A percentile compares a stretch with the other conserved stretches of the same genome.
These are phyloP conservation scores for Dolichallabes microphthalmus DNA, from an alignment of 2,113 vertebrate genomes.

Conservation along the genomic window DNA sequence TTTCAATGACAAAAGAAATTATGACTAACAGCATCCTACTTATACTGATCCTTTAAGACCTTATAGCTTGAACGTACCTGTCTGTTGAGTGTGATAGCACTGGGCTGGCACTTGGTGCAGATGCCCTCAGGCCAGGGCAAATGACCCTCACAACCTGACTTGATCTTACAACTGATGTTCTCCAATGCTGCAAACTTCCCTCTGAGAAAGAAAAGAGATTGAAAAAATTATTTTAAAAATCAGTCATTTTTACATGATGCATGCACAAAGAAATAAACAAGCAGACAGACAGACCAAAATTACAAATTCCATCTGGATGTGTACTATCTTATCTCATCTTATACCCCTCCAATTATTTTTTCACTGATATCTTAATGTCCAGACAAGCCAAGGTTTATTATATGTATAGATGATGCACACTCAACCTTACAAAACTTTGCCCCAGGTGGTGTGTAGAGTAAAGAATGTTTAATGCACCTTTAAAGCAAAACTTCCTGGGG, in stretches of 20 bases:
- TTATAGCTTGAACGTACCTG: conserved; percentile 73
- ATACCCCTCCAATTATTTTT: no score
- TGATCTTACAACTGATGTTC: conserved; percentile 99
- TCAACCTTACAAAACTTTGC: no score
- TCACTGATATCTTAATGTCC: no score
- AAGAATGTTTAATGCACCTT: background rate
- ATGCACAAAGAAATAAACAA: no score
- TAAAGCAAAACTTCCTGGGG: background rate
- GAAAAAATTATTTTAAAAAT: background rate
- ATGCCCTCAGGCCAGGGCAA: conserved; percentile 97
- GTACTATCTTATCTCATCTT: no score
- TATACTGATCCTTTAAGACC: no score
- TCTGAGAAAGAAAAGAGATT: conserved; percentile 64
- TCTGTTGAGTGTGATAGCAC: conserved; percentile 95
- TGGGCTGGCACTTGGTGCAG: conserved; percentile 98
- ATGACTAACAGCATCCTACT: background rate
- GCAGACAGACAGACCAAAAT: no score
- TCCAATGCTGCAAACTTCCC: conserved; percentile 97
- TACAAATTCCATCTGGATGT: no score
- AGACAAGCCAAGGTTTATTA: no score
- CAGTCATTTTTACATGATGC: no score
- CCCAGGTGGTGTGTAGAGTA: background rate
- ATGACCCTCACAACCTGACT: conserved; percentile 94
- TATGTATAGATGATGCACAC: no score
- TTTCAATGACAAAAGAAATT: background rate